Evolutionary conservation across 2,113 vertebrate genomes (phyloP).

Genomic region (Fregetta grallaria): DNA sequence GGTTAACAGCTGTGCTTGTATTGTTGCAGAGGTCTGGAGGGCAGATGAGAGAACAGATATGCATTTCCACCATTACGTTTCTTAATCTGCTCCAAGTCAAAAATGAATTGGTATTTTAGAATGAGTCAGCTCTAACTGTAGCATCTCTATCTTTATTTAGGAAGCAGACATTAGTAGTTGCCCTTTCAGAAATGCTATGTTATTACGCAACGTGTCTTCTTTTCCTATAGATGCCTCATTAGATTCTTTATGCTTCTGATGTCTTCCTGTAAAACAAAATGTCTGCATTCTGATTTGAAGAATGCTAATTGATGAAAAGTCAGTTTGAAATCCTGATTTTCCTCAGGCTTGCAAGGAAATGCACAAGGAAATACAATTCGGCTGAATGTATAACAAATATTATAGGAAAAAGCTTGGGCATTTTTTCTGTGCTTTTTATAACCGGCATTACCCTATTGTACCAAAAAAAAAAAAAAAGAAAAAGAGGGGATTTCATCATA

Average conservation of each 20-base stretch:
- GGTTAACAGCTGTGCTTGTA: slow-evolving; percentile 58
- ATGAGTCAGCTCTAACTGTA: slow-evolving; percentile 5
- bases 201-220: neutral
- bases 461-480: neutral
- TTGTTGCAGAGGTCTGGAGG: slow-evolving; percentile 5
- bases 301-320: neutral
- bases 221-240: neutral
- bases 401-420: accelerated
- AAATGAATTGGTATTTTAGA: slow-evolving; percentile 20
- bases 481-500: accelerated
- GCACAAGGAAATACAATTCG: neutral
- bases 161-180: slow-evolving; percentile 10
- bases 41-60: neutral
- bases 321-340: neutral
- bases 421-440: neutral
- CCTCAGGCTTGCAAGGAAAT: neutral
- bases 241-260: neutral
- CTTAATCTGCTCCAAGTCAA: slow-evolving; percentile 46
- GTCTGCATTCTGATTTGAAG: neutral
- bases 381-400: neutral
- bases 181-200: neutral
- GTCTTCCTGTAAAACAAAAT: neutral
- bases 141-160: neutral
- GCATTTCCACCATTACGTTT: neutral
- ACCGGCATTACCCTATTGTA: accelerated